phyloP scores from a whole-genome alignment of 2,113 vertebrate species.

The Sorex fumeus region DNA sequence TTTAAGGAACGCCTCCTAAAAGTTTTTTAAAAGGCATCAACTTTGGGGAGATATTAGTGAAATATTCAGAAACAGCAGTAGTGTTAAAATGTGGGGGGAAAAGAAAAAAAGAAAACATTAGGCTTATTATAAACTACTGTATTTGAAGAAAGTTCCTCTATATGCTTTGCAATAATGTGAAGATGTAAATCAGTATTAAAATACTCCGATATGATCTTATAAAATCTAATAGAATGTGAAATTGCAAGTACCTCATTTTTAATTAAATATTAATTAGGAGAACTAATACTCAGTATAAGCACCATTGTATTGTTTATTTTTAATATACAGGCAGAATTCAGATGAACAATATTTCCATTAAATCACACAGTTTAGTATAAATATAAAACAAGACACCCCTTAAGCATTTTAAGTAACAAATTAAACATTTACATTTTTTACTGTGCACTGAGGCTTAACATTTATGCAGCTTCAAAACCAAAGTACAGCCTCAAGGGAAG shows the following conservation, averaged over 20 bases:
- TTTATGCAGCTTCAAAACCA: conserved; percentile 93
- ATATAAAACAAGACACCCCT: conserved; percentile 92
- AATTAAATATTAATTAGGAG: conserved; percentile 88
- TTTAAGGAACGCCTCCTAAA: conserved; percentile 52
- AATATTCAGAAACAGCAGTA: conserved; percentile 61
- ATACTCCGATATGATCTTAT: conserved; percentile 77
- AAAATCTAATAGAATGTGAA: conserved; percentile 82
- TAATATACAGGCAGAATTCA: conserved; percentile 87
- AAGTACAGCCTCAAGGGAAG: conserved; percentile 92
- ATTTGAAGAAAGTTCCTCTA: conserved; percentile 67
- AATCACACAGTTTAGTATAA: conserved; percentile 90
- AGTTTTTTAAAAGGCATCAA: conserved; percentile 53
- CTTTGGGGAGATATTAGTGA: conserved; percentile 26
- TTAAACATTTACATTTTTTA: conserved; percentile 94
- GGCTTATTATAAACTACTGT: neutral
- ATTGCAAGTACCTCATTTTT: conserved; percentile 76
- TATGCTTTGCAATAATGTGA: conserved; percentile 59
- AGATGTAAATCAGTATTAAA: conserved; percentile 76
- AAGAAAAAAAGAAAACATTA: neutral
- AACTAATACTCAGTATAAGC: conserved; percentile 80
- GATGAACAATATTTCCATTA: conserved; percentile 90
- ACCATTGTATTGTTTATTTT: conserved; percentile 75
- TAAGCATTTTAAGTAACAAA: conserved; percentile 92
- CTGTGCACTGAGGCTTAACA: conserved; percentile 92
- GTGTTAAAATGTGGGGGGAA: conserved; percentile 21